Evolutionary conservation across 2,888 invertebrate genomes (phyloP).

Genomic region (Kuschelorhynchus macadamiae): DNA sequence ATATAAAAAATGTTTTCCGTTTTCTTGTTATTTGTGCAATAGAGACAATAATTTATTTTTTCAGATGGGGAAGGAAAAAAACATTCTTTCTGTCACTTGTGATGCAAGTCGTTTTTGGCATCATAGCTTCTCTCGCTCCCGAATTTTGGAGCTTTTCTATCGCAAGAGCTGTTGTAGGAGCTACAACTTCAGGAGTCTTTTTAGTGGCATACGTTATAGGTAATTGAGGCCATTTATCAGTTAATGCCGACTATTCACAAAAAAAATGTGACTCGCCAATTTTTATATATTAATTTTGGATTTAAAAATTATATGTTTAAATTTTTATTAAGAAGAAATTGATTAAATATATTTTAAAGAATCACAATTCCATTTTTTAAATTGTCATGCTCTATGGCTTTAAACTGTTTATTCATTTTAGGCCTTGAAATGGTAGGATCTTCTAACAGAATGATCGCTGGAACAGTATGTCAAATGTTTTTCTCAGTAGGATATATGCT

Average conservation of each 20-base stretch:
- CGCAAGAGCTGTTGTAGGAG: conserved; percentile 78
- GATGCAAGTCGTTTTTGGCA: conserved; percentile 78
- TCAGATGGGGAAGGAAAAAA: conserved; percentile 77
- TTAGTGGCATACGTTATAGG: conserved; percentile 85
- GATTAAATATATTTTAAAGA: no score
- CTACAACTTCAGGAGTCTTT: conserved; percentile 83
- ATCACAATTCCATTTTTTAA: no score
- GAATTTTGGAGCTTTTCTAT: conserved; percentile 79
- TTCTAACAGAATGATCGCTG: conserved; percentile 77
- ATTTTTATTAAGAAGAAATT: no score
- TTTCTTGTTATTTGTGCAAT: no score
- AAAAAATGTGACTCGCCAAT: no score
- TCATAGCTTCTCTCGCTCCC: conserved; percentile 77
- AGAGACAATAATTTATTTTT: conserved; percentile 18
- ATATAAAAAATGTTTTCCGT: no score
- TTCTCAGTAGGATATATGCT: conserved; percentile 81
- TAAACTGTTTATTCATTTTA: no score
- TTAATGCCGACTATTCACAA: no score
- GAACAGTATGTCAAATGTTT: conserved; percentile 81
- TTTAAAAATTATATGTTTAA: no score
- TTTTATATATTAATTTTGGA: no score
- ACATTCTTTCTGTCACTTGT: conserved; percentile 81
- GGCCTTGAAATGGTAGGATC: conserved; percentile 82
- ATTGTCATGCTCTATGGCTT: no score
- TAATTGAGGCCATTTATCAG: no score